Conservation (phyloP, 2,113 vertebrate species). For the Elephas maximus region DNA sequence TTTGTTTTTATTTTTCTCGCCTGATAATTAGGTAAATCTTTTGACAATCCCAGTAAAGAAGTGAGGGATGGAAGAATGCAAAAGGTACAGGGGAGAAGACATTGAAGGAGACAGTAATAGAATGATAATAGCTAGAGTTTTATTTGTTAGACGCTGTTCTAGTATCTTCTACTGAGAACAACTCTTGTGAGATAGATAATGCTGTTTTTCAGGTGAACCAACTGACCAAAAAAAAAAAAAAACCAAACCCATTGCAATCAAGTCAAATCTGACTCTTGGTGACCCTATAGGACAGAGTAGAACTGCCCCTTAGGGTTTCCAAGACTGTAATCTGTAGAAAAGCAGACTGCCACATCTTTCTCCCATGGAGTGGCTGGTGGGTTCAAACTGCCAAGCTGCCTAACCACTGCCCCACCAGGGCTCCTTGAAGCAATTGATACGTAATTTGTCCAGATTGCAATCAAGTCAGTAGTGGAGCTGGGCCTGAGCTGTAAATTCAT, state of each 20-base stretch:
- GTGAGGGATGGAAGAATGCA: neutral
- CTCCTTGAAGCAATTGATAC: neutral
- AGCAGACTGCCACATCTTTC: neutral
- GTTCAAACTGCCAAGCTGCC: neutral
- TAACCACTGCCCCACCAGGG: neutral
- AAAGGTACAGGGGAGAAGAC: neutral
- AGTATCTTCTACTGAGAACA: neutral
- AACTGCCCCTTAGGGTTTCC: neutral
- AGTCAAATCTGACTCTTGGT: neutral
- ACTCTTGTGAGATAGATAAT: neutral
- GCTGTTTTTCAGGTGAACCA: neutral
- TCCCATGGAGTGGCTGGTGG: neutral
- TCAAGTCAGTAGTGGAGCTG: neutral
- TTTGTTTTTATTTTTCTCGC: conserved; percentile 32
- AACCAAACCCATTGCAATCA: neutral
- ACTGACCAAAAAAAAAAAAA: neutral
- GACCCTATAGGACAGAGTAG: neutral
- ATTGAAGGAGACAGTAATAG: neutral
- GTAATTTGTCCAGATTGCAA: neutral
- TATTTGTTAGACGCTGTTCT: neutral
- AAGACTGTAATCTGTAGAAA: neutral
- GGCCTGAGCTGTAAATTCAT: conserved; percentile 32
- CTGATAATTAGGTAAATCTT: conserved; percentile 5
- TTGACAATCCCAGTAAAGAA: neutral
- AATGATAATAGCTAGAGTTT: neutral